Evolutionary conservation across 2,797 vertebrate genomes (phyloP), one percentile per base, ranked within the genome.

Genomic region (Dicrostonyx torquatus): DNA sequence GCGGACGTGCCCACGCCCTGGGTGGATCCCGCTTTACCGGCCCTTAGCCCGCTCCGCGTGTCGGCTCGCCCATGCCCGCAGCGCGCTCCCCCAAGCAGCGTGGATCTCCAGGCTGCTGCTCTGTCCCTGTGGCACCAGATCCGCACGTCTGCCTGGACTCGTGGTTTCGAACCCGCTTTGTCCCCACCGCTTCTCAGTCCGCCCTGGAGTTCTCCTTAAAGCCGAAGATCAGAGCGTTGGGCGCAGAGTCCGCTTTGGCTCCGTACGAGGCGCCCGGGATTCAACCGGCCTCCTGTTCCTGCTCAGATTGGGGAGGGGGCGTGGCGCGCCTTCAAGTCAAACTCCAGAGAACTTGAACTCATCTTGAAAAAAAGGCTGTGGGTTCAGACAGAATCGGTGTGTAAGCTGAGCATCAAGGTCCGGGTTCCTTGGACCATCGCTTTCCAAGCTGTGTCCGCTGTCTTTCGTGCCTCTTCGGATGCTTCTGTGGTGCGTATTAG

Each of bases 121-220:
- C 80, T 58, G 48, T 29, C 15, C 22, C 76, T 11, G 90, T 43
- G 34, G 43, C 34, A 70, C 92, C 92, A 55, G 80, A 80, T 68
- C 78, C 91, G 75, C 90, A 64, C 68, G 94, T 85, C 94, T 60
- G 53, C 91, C 80, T 20, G 0, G 83, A n/a, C 84, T 60, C 55
- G 66, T 4, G 70, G 85, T 96, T 97, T 98, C 97, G 93, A 91
- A 95, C 97, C 96, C 97, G 76, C 87, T 79, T 92, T 50, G 40
- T 18, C 1, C 73, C 82, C 53, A 40, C 87, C 18, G 68, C 45
- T 62, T 50, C 62, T 37, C 20, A 22, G 50, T 82, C 50, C 68
- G 29, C 79, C 37, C 11, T 1, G 53, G n/a, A 68, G 91, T 77
- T 66, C 68, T 94, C 80, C 68, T 66, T 18, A 75, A 77, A 6